Evolutionary conservation across 1,140 invertebrate genomes (phyloP).

Genomic region (Scylla paramamosain): DNA sequence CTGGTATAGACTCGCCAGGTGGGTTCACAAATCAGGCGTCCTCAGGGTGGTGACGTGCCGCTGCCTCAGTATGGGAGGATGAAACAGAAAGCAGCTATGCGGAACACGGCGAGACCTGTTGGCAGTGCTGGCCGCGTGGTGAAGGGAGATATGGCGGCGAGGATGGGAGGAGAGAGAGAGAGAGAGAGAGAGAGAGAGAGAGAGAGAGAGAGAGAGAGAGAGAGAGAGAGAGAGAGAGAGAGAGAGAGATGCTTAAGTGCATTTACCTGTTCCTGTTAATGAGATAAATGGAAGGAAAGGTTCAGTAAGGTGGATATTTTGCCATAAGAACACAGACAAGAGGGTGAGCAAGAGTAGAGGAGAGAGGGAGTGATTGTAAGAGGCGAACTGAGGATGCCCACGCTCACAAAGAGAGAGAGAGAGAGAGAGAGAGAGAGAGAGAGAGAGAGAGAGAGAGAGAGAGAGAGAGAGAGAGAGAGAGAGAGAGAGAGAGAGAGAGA

Average conservation of each 20-base stretch:
- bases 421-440: too few species aligned
- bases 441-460: too few species aligned
- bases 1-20: not conserved
- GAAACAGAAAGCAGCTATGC: slow-evolving; percentile 8
- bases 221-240: not conserved
- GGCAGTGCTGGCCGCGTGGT: not conserved
- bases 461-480: too few species aligned
- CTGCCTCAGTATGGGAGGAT: not conserved
- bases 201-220: not conserved
- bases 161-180: not conserved
- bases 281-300: too few species aligned
- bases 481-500: too few species aligned
- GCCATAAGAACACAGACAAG: too few species aligned
- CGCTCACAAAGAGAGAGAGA: too few species aligned
- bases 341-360: too few species aligned
- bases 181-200: slow-evolving; percentile 8
- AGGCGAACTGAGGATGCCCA: not conserved
- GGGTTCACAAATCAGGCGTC: not conserved
- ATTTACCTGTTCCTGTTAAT: too few species aligned
- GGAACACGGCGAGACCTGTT: not conserved
- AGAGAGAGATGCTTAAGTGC: not conserved
- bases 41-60: not conserved
- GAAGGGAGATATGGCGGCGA: not conserved
- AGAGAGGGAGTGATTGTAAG: not conserved
- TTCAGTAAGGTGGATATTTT: too few species aligned